Conservation (phyloP, 2,888 invertebrate species). For the Hyppa rectilinea region DNA sequence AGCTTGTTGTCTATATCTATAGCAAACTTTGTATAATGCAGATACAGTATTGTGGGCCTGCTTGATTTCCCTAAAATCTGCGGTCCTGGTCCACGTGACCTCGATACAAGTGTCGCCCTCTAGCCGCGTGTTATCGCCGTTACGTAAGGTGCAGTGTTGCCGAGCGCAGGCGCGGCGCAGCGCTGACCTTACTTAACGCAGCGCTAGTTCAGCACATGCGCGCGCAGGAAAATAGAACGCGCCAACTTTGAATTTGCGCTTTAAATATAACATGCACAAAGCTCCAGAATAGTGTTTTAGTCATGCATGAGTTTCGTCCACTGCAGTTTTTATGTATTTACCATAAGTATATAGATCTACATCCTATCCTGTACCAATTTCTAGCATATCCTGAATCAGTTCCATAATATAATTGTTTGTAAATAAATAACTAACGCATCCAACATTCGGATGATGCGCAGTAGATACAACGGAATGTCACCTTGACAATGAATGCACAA, state of each 20-base stretch:
- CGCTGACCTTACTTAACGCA: slow-evolving; percentile 85
- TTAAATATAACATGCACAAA: slow-evolving; percentile 59
- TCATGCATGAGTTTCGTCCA: slow-evolving; percentile 39
- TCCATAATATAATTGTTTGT: slow-evolving; percentile 1
- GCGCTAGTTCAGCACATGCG: slow-evolving; percentile 73
- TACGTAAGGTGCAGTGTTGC: slow-evolving; percentile 73
- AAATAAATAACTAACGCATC: slow-evolving; percentile 20
- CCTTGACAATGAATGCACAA: slow-evolving; percentile 78
- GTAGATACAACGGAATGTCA: slow-evolving; percentile 78
- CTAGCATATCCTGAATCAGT: background rate
- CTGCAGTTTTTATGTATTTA: slow-evolving; percentile 10
- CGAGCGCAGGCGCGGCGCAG: slow-evolving; percentile 74
- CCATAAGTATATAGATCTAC: background rate
- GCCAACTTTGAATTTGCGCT: slow-evolving; percentile 60
- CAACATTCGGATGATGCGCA: slow-evolving; percentile 44
- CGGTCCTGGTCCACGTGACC: slow-evolving; percentile 55
- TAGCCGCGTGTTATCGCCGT: slow-evolving; percentile 63
- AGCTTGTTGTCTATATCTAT: slow-evolving; percentile 2
- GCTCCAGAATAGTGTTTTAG: slow-evolving; percentile 57
- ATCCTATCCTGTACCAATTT: background rate
- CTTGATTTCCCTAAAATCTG: slow-evolving; percentile 22
- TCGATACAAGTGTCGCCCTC: slow-evolving; percentile 64
- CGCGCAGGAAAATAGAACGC: slow-evolving; percentile 59
- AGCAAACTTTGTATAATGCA: no score
- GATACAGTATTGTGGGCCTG: slow-evolving; percentile 10